Evolutionary conservation across 2,797 vertebrate genomes (phyloP), one percentile per base, ranked within the genome.

Genomic region (Uromys caudimaculatus): DNA sequence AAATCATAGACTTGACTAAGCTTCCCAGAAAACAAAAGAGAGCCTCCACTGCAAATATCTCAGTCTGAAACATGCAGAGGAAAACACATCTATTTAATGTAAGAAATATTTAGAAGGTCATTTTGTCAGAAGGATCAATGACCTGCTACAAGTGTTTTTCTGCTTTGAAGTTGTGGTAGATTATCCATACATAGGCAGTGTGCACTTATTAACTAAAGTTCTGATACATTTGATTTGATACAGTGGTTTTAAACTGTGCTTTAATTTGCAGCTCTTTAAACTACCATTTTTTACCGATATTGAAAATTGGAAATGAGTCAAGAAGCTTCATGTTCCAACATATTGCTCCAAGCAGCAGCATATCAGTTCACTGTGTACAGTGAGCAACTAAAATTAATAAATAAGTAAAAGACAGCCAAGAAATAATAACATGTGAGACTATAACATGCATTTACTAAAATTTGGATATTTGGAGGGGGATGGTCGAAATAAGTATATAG

Each of bases 251-350:
- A 97, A 96, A 98, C 92, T 97, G 73, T 96, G 83, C 60, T 95
- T 96, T 97, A 97, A 97, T 98, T 98, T 98, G 92, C 60, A 98
- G 94, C 83, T 97, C 94, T 96, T 98, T 98, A 58, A 98, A 98
- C 56, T 62, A 96, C 93, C 97, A 98, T 73, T 27, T 79, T 97
- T 97, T 97, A 97, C 81, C 96, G 90, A 83, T 95, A 97, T 81
- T 97, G 79, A 96, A 98, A 98, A 96, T 41, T 97, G 90, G 89
- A 94, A 98, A 96, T 93, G 96, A 98, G 71, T 97, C 92, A 97
- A 97, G 95, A 11, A 89, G 38, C 91, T 94, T 85, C 75, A 90
- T 73, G 97, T 97, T 98, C 89, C 82, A 97, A 97, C 27, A 75
- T 97, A 97, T 84, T 97, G 82, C 88, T 97, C 98, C 73, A 96